Evolutionary conservation across 2,113 vertebrate species (phyloP).

Genomic region (Xenotilapia flavipinnis): DNA sequence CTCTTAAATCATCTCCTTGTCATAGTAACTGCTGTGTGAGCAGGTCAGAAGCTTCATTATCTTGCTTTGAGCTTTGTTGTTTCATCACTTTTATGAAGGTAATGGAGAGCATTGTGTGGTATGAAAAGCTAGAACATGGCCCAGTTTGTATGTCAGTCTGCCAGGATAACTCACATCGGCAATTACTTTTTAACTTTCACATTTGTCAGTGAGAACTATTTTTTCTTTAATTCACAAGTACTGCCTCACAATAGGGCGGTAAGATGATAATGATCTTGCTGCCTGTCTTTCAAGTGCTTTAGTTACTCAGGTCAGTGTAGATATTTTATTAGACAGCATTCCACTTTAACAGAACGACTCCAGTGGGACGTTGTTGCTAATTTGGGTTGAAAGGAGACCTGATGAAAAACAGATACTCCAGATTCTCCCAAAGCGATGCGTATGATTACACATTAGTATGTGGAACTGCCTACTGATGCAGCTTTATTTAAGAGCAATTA

Average conservation of each 20-base stretch:
- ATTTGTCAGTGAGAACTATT: background rate
- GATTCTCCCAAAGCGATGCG: slow-evolving; percentile 16
- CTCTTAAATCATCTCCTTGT: background rate
- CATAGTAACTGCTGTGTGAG: background rate
- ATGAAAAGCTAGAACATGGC: background rate
- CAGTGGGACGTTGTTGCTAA: background rate
- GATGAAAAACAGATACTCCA: background rate
- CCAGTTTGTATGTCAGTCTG: background rate
- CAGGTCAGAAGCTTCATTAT: background rate
- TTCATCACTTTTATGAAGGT: slow-evolving; percentile 2
- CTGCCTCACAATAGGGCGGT: slow-evolving; percentile 29
- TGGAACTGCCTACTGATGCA: background rate
- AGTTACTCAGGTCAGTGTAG: slow-evolving; percentile 63
- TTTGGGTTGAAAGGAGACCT: background rate
- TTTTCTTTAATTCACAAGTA: slow-evolving; percentile 1
- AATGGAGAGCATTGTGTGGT: background rate
- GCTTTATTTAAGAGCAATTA: background rate
- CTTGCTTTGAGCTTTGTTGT: background rate
- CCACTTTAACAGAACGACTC: slow-evolving; percentile 23
- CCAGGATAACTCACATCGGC: background rate
- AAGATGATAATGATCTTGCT: background rate
- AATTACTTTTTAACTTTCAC: background rate
- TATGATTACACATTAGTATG: background rate
- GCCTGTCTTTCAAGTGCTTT: slow-evolving; percentile 60
- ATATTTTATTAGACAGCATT: slow-evolving; percentile 43